phyloP scores from a whole-genome alignment of 1,140 invertebrate species.

The Sarcophaga peregrina region DNA sequence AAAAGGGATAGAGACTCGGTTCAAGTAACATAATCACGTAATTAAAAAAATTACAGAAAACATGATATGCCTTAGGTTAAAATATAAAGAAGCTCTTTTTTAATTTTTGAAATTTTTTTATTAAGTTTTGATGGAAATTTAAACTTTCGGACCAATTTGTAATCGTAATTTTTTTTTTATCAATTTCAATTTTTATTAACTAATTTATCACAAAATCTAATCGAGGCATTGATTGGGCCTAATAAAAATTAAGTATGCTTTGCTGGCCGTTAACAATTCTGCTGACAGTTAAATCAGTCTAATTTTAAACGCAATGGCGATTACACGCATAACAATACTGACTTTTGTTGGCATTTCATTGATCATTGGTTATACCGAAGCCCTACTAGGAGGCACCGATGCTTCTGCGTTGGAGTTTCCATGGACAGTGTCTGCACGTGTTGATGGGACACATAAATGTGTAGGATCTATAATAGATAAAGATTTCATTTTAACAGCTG shows the following conservation, averaged over 20 bases:
- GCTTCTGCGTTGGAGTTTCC: constrained; percentile 50
- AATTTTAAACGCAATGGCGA: constrained; percentile 54
- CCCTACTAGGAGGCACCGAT: constrained; percentile 53
- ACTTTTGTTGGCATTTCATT: constrained; percentile 32
- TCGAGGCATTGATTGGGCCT: not conserved
- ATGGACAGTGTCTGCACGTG: constrained; percentile 54
- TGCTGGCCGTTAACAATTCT: not conserved
- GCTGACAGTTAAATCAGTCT: constrained; percentile 50
- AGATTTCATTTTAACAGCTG: constrained; percentile 52
- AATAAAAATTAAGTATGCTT: not conserved
- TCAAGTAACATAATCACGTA: no score
- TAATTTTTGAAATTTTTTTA: no score
- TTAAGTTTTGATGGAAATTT: no score
- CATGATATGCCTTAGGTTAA: no score
- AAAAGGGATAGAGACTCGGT: no score
- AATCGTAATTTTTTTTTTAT: not conserved
- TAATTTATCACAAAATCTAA: not conserved
- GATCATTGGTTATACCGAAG: not conserved
- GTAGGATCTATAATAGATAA: constrained; percentile 47
- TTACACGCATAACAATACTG: constrained; percentile 49
- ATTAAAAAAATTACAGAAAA: no score
- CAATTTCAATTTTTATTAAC: not conserved
- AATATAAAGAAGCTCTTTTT: no score
- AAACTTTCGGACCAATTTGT: not conserved
- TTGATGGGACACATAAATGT: constrained; percentile 54